A percentile compares a stretch with the other conserved stretches of the same genome.
Evolutionary conservation across 2,113 vertebrate species (phyloP).

Genomic region (Dolichallabes microphthalmus): DNA sequence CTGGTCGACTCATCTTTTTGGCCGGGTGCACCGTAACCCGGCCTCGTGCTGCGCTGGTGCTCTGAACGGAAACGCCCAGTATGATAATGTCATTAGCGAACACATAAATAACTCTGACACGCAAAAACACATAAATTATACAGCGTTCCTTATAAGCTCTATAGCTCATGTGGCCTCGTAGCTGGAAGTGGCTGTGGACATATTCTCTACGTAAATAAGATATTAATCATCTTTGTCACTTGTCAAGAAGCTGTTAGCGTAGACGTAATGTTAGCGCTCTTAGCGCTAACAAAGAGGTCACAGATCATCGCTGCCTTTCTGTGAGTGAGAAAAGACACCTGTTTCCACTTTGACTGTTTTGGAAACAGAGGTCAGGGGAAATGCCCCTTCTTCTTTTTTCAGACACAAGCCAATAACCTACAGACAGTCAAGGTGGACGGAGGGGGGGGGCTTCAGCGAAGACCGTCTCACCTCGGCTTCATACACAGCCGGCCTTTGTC

Average conservation of each 20-base stretch:
- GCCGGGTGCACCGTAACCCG: not conserved
- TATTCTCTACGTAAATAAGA: not conserved
- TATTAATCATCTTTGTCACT: constrained; percentile 23
- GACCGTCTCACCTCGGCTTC: constrained; percentile 15
- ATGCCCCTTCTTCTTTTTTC: not conserved
- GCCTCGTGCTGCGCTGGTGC: constrained; percentile 27
- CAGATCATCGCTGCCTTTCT: not conserved
- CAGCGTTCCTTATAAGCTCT: not conserved
- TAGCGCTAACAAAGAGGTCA: constrained; percentile 20
- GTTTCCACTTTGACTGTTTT: constrained; percentile 49
- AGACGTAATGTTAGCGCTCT: not conserved
- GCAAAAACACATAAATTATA: constrained; percentile 40
- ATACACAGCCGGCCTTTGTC: constrained; percentile 50
- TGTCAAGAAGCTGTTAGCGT: not conserved
- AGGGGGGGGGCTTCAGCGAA: constrained; percentile 16
- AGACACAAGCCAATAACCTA: constrained; percentile 41
- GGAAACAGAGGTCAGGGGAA: constrained; percentile 45
- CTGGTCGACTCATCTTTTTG: constrained; percentile 40
- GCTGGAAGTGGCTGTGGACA: constrained; percentile 2
- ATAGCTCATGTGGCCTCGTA: constrained; percentile 13
- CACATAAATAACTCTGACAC: constrained; percentile 34
- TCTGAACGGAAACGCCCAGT: constrained; percentile 32
- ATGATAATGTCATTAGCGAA: constrained; percentile 46
- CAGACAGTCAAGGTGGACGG: constrained; percentile 46
- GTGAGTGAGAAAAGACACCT: constrained; percentile 44